Conservation (phyloP, 1,140 invertebrate genomes). For the Drosophila orosa region DNA sequence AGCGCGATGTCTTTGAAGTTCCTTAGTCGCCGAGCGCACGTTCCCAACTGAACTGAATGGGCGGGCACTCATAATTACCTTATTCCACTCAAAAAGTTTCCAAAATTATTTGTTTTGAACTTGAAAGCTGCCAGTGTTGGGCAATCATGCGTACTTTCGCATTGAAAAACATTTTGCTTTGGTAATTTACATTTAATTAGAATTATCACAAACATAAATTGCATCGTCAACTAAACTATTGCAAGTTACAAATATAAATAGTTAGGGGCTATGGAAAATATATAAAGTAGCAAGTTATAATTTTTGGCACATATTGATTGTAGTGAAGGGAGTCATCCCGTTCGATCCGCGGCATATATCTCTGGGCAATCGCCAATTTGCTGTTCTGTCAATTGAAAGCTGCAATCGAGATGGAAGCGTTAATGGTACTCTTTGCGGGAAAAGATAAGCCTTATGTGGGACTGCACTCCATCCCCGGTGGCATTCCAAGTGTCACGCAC, state of each 20-base stretch:
- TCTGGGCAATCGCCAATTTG: constrained; percentile 20
- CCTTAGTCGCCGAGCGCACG: constrained; percentile 41
- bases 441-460: constrained; percentile 10
- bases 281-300: constrained; percentile 36
- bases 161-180: constrained; percentile 4
- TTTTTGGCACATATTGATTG: constrained; percentile 67
- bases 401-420: constrained; percentile 17
- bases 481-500: constrained; percentile 22
- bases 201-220: constrained; percentile 79
- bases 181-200: constrained; percentile 58
- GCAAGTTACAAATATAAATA: constrained; percentile 64
- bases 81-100: constrained; percentile 69
- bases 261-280: constrained; percentile 64
- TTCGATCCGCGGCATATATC: constrained; percentile 18
- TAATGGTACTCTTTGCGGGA: background rate
- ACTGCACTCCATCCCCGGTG: constrained; percentile 22
- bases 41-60: constrained; percentile 56
- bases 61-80: constrained; percentile 14
- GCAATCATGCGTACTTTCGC: background rate
- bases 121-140: constrained; percentile 58
- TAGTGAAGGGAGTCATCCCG: constrained; percentile 12
- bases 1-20: constrained; percentile 23
- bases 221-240: constrained; percentile 61
- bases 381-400: constrained; percentile 11
- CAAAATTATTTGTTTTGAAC: constrained; percentile 48